phyloP scores from a whole-genome alignment of 2,888 invertebrate genomes.

The Synergus umbraculus region DNA sequence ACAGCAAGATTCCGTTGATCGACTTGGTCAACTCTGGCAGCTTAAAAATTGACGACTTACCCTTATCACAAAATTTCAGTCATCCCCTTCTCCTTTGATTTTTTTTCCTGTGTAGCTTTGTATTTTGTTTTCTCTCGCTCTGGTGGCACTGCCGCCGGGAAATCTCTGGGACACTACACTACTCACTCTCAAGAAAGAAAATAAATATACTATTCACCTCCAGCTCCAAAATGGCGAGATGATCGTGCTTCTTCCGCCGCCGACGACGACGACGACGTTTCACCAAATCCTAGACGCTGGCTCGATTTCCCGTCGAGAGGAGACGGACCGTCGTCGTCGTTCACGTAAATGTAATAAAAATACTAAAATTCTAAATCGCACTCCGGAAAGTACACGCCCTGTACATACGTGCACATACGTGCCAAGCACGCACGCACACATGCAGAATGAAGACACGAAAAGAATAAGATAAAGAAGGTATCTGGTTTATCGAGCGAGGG shows the following conservation, averaged over 20 bases:
- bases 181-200: constrained; percentile 50
- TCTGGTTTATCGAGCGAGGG: constrained; percentile 8
- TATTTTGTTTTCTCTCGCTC: constrained; percentile 3
- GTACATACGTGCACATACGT: constrained; percentile 57
- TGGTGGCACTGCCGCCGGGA: constrained; percentile 17
- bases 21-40: not conserved
- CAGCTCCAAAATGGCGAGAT: constrained; percentile 77
- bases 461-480: constrained; percentile 3
- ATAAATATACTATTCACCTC: constrained; percentile 71
- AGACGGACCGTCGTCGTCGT: constrained; percentile 3
- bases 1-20: not conserved
- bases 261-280: constrained; percentile 47
- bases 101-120: not conserved
- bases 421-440: constrained; percentile 61
- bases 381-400: constrained; percentile 73
- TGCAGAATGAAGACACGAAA: not conserved
- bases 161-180: constrained; percentile 1
- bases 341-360: constrained; percentile 4
- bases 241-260: constrained; percentile 57
- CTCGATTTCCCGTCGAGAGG: not conserved
- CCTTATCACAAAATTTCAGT: constrained; percentile 3
- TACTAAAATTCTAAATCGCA: not conserved
- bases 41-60: not conserved
- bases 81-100: not conserved
- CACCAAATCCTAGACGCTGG: not conserved